Percentiles rank a stretch among this genome's conserved stretches.
Evolutionary conservation across 1,140 invertebrate genomes (phyloP).

Genomic region (Cheumatopsyche charites): DNA sequence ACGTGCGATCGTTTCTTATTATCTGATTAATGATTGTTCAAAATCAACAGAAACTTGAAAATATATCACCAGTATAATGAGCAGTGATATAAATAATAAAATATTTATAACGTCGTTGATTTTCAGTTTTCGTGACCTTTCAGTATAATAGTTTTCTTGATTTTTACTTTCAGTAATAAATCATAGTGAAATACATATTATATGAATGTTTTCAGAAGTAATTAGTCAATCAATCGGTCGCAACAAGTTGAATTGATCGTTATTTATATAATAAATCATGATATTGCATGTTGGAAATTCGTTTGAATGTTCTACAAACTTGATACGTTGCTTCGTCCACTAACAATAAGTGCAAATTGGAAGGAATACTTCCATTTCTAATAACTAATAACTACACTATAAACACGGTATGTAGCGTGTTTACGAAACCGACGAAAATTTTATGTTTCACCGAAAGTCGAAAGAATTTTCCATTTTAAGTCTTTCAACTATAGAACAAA

Average conservation of each 20-base stretch:
- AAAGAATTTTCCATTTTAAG: not conserved
- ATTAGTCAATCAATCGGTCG: no score
- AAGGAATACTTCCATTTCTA: not conserved
- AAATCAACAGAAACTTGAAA: no score
- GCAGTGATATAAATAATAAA: no score
- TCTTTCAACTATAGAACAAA: not conserved
- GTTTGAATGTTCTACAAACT: no score
- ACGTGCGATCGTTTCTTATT: not conserved
- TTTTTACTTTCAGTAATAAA: slow-evolving; percentile 9
- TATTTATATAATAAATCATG: no score
- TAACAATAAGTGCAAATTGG: not conserved
- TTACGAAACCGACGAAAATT: not conserved
- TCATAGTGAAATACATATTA: slow-evolving; percentile 21
- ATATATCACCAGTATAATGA: no score
- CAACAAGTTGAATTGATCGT: no score
- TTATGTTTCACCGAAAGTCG: not conserved
- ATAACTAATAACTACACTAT: not conserved
- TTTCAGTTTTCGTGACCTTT: slow-evolving; percentile 3
- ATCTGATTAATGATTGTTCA: not conserved
- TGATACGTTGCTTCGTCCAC: not conserved
- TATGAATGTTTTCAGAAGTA: no score
- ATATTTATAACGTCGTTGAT: no score
- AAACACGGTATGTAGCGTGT: not conserved
- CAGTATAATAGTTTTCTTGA: not conserved
- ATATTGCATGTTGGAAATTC: no score